phyloP scores from a whole-genome alignment of 1,140 invertebrate species.

The Samia ricini region DNA sequence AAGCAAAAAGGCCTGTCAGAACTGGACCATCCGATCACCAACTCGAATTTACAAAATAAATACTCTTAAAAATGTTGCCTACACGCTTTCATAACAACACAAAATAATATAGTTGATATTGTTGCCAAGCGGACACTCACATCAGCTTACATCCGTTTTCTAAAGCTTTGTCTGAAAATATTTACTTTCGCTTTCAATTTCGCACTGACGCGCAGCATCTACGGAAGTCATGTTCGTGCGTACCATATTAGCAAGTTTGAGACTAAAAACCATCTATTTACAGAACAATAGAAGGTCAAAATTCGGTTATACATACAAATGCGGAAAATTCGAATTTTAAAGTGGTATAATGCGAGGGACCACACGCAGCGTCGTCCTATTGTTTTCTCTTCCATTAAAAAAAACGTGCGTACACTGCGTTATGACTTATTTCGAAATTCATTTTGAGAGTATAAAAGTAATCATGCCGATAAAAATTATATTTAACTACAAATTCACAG shows the following conservation, averaged over 20 bases:
- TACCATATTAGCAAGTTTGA: constrained; percentile 57
- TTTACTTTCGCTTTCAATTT: constrained; percentile 53
- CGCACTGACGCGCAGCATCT: constrained; percentile 39
- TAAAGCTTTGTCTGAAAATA: constrained; percentile 33
- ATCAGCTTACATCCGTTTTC: constrained; percentile 21
- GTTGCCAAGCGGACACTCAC: constrained; percentile 19
- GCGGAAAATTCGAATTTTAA: constrained; percentile 30
- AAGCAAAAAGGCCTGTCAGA: too few relatives aligned
- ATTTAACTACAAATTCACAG: too few relatives aligned
- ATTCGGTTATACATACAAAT: constrained; percentile 55
- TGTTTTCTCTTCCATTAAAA: background rate
- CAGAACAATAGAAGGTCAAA: constrained; percentile 68
- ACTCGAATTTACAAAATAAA: background rate
- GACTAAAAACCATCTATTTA: constrained; percentile 56
- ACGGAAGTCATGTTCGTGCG: constrained; percentile 49
- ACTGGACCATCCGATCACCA: too few relatives aligned
- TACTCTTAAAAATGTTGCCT: constrained; percentile 2
- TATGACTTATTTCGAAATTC: too few relatives aligned
- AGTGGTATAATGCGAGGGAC: constrained; percentile 14
- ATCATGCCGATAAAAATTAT: too few relatives aligned
- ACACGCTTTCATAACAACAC: constrained; percentile 19
- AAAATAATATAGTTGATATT: constrained; percentile 16
- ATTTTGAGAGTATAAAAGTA: too few relatives aligned
- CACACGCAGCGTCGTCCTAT: constrained; percentile 4
- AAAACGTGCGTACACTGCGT: background rate